Base-by-base conservation (phyloP, 1,140 invertebrate species). In the Lepidurus arcticus region DNA sequence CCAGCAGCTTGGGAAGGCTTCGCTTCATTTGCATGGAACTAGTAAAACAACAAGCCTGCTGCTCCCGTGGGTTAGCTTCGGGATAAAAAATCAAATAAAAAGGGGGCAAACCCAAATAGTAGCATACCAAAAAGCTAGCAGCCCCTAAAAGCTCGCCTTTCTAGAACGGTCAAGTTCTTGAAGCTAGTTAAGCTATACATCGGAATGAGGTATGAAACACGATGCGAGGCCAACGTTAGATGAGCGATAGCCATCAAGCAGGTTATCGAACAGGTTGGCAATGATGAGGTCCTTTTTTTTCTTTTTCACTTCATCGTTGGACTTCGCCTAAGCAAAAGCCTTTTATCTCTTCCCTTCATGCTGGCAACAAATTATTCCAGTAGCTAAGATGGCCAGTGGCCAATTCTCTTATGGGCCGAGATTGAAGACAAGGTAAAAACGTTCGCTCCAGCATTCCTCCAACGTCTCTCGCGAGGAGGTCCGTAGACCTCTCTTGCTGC, bases 161-260 rank as follows among this genome's bases (percentile, higher is more conserved):
- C 53, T 65, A 21, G 53, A 65, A 65, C 16, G 53, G 53, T 7
- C 53, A 13, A 65, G 53, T 21, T 13, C n/a, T 65, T 21, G 34
- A 65, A 65, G 53, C 53, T 65, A 65, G 53, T 65, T 65, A 65
- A 65, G 53, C 53, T 65, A 65, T 65, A 65, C 53, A 65, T 65
- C 53, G 53, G 53, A 65, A 65, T 65, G 53, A 65, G 53, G 53
- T 65, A 65, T 65, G 21, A 65, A 65, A 65, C 53, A 65, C 53
- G 53, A 65, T 65, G 53, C 53, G 53, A 65, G 53, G 53, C 53
- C n/a, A 65, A 65, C 53, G 53, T 65, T 65, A 65, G 21, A 65
- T 65, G 53, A 65, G 53, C 53, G 53, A 65, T 65, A 65, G 53
- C 53, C 53, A 65, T 65, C 53, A 65, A 65, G 53, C 53, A 65